Evolutionary conservation across 2,113 vertebrate species (phyloP).

Genomic region (Helogale parvula): DNA sequence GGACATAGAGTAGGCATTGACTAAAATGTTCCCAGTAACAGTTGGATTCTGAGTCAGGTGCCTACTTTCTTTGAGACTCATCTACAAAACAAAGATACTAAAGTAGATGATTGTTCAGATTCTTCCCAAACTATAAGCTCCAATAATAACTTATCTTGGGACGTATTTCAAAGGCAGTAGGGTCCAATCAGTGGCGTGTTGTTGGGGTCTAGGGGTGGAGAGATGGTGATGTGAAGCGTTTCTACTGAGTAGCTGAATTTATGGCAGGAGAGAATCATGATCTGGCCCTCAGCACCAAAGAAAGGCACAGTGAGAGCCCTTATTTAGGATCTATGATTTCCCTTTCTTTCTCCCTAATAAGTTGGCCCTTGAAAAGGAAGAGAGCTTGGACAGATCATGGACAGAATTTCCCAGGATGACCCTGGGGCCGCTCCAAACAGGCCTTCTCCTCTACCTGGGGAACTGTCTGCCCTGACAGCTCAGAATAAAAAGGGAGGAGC

Average conservation of each 20-base stretch:
- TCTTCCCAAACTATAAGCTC: background rate
- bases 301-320: background rate
- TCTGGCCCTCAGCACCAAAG: background rate
- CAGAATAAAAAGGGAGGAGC: background rate
- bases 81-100: background rate
- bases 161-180: background rate
- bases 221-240: accelerated
- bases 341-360: background rate
- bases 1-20: background rate
- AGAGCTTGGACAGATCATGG: background rate
- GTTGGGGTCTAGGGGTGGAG: background rate
- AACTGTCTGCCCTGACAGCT: background rate
- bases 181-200: accelerated
- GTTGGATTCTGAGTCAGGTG: background rate
- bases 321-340: too few species aligned
- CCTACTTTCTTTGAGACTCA: background rate
- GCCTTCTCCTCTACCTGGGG: background rate
- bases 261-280: too few species aligned
- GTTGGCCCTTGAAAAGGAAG: background rate
- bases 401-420: background rate
- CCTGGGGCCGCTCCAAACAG: background rate
- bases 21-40: background rate
- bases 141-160: background rate
- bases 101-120: background rate
- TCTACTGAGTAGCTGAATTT: background rate